phyloP scores from a whole-genome alignment of 2,888 invertebrate species.

The Exocentrus adspersus region DNA sequence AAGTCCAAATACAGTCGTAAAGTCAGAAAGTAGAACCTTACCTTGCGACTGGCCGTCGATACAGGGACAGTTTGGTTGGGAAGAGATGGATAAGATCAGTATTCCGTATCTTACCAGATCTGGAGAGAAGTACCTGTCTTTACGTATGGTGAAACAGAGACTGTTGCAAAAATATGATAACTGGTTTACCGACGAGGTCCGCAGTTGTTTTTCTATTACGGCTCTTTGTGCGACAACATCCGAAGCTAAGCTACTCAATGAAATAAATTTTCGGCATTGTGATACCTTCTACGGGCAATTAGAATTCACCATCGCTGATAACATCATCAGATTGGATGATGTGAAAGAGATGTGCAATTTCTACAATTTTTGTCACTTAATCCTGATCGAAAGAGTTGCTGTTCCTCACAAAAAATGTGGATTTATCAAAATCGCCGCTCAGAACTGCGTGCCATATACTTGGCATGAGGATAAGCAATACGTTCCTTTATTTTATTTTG shows the following conservation, averaged over 20 bases:
- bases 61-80: conserved; percentile 35
- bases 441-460: conserved; percentile 30
- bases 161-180: conserved; percentile 14
- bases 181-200: conserved; percentile 25
- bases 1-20: neutral
- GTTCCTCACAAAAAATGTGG: conserved; percentile 22
- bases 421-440: conserved; percentile 27
- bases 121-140: conserved; percentile 21
- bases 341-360: conserved; percentile 22
- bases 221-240: conserved; percentile 12
- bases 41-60: conserved; percentile 21
- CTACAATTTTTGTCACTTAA: conserved; percentile 18
- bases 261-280: conserved; percentile 30
- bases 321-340: conserved; percentile 13
- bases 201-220: conserved; percentile 18
- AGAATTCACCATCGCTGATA: conserved; percentile 19
- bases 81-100: neutral
- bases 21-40: neutral
- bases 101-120: conserved; percentile 28
- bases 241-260: conserved; percentile 28
- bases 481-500: conserved; percentile 36
- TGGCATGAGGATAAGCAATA: conserved; percentile 8
- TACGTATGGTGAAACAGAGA: conserved; percentile 20
- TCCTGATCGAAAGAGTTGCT: conserved; percentile 4
- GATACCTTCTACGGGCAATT: conserved; percentile 22